phyloP scores from a whole-genome alignment of 2,888 invertebrate species.

The Drosophila demipolita region DNA sequence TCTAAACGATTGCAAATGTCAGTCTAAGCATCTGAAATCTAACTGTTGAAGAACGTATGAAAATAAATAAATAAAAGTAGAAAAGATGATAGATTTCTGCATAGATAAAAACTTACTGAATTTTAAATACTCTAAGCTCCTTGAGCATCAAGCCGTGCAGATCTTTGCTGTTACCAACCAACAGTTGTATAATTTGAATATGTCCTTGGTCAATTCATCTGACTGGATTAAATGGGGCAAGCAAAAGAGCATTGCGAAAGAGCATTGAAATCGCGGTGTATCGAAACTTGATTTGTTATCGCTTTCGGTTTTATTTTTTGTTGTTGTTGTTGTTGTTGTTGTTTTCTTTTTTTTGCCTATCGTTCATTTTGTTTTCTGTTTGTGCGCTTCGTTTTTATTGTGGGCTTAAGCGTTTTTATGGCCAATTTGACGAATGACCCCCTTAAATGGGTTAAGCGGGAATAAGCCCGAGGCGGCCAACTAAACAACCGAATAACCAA shows the following conservation, averaged over 20 bases:
- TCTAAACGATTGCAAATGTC: neutral
- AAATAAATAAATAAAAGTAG: neutral
- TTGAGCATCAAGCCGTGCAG: neutral
- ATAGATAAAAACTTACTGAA: neutral
- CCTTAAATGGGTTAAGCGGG: constrained; percentile 74
- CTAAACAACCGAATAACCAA: constrained; percentile 60
- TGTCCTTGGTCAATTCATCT: neutral
- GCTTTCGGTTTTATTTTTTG: constrained; percentile 4
- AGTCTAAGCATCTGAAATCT: neutral
- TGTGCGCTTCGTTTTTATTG: constrained; percentile 59
- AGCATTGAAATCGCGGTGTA: constrained; percentile 39
- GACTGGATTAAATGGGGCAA: neutral
- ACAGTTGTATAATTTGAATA: neutral
- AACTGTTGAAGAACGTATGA: neutral
- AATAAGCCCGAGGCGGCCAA: constrained; percentile 57
- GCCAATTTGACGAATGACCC: constrained; percentile 78
- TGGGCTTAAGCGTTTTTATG: constrained; percentile 75
- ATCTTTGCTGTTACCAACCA: neutral
- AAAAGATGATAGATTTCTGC: neutral
- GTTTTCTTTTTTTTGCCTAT: constrained; percentile 37
- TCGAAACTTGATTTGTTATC: constrained; percentile 24
- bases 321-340: constrained; percentile 3
- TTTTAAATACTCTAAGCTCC: neutral
- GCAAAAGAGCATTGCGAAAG: constrained; percentile 9
- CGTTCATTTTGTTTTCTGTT: constrained; percentile 53